phyloP scores from a whole-genome alignment of 1,140 invertebrate species.

The Drosophila pallidifrons region DNA sequence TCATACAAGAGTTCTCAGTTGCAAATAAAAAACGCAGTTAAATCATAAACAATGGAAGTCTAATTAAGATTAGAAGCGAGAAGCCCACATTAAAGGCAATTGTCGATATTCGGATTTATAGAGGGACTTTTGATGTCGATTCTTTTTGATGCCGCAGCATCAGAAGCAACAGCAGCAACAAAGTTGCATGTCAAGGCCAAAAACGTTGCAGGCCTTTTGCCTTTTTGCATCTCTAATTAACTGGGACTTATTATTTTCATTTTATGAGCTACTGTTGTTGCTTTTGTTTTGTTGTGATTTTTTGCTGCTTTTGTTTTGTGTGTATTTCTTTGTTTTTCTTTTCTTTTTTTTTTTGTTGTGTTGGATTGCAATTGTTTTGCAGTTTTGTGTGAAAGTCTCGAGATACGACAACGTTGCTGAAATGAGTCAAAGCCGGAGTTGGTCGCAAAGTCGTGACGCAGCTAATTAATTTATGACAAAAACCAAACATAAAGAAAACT shows the following conservation, averaged over 20 bases:
- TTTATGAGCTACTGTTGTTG: neutral
- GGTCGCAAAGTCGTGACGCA: constrained; percentile 71
- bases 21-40: constrained; percentile 3
- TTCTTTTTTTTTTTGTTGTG: neutral
- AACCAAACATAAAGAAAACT: constrained; percentile 50
- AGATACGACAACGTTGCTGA: constrained; percentile 23
- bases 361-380: constrained; percentile 50
- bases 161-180: constrained; percentile 7
- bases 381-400: constrained; percentile 67
- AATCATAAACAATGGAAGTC: constrained; percentile 27
- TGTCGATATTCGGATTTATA: constrained; percentile 32
- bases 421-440: constrained; percentile 44
- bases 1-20: constrained; percentile 2
- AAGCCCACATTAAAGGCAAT: constrained; percentile 17
- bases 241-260: constrained; percentile 31
- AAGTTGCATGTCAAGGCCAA: constrained; percentile 60
- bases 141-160: neutral
- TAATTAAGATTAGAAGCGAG: constrained; percentile 17
- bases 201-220: constrained; percentile 36
- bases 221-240: constrained; percentile 68
- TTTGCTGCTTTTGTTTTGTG: constrained; percentile 12
- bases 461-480: constrained; percentile 80
- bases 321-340: constrained; percentile 23
- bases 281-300: constrained; percentile 18
- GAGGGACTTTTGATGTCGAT: neutral